Percentiles rank a stretch among this genome's conserved stretches.
Conservation (phyloP, 2,113 vertebrate species). For the Tragelaphus strepsiceros region DNA sequence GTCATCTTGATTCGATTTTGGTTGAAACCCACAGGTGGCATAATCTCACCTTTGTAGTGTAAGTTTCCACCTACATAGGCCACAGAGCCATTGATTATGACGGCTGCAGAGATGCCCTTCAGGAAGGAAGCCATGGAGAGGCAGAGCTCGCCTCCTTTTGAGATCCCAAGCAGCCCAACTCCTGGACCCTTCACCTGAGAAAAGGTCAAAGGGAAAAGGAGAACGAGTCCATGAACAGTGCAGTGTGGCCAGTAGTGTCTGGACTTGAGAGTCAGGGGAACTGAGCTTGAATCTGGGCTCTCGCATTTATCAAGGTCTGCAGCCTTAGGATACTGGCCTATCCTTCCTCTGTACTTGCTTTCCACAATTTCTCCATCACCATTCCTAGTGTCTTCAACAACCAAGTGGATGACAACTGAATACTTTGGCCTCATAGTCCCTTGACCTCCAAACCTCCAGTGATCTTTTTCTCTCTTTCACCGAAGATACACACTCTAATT, state of each 20-base stretch:
- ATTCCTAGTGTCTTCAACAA: not conserved
- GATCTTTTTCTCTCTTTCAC: not conserved
- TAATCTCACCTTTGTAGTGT: constrained; percentile 79
- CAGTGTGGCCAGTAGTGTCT: not conserved
- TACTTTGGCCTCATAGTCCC: not conserved
- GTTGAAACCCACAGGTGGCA: constrained; percentile 72
- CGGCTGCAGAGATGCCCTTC: constrained; percentile 83
- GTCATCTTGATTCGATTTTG: not conserved
- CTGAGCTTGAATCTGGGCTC: not conserved
- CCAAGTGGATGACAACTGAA: not conserved
- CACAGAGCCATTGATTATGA: constrained; percentile 83
- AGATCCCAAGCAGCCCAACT: constrained; percentile 87
- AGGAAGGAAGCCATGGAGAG: constrained; percentile 89
- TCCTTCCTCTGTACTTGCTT: not conserved
- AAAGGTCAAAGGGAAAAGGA: constrained; percentile 35
- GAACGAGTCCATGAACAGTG: not conserved
- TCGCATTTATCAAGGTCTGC: not conserved
- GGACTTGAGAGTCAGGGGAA: not conserved
- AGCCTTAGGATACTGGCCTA: not conserved
- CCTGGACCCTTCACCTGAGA: constrained; percentile 82
- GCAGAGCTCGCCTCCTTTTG: constrained; percentile 87
- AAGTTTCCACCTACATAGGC: constrained; percentile 73
- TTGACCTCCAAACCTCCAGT: not conserved
- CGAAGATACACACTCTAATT: not conserved
- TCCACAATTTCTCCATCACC: not conserved